Evolutionary conservation across 2,888 invertebrate species (phyloP), one percentile per base, ranked within the genome.

Genomic region (Polymixis flavicincta): DNA sequence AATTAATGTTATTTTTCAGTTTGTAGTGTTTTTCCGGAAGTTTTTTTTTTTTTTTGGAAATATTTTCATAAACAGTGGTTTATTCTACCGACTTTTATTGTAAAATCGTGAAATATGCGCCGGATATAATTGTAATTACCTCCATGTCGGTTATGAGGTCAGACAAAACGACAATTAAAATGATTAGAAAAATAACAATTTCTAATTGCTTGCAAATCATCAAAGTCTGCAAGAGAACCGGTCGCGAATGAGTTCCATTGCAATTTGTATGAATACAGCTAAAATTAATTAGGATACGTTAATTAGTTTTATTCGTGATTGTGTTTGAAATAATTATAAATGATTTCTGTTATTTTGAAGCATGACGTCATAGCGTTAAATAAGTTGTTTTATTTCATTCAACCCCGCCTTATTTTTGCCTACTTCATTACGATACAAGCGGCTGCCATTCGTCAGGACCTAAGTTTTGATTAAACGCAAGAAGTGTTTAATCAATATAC

Each of bases 141-240:
- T 66, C 54, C 57, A 79, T 74, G 45, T 84, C 71, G 76, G 84
- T 74, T 79, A 74, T 14, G 83, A 76, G 86, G 84, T 77, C 84
- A 84, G 78, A 80, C 78, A 68, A 70, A 74, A 69, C 63, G 71
- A 85, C 76, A 85, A 75, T 83, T 77, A 74, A 68, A 75, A 74
- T 72, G 81, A 76, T 79, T 78, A 48, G 54, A 60, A 25, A 65
- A 70, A 71, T 61, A 80, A 79, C 74, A 80, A 83, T 78, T 80
- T 78, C 71, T 72, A 78, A 85, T 83, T 80, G 79, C 83, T 69
- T 66, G 75, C 86, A 71, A 80, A 82, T 76, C 61, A 67, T 74
- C 70, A 8, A 37, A 60, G 63, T 68, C 76, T 76, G 76, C 74
- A 76, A 32, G 54, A 82, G 28, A 80, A 84, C 82, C 86, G 79